Base-by-base conservation (phyloP, 2,797 vertebrate species). In the Macrochelys suwanniensis region DNA sequence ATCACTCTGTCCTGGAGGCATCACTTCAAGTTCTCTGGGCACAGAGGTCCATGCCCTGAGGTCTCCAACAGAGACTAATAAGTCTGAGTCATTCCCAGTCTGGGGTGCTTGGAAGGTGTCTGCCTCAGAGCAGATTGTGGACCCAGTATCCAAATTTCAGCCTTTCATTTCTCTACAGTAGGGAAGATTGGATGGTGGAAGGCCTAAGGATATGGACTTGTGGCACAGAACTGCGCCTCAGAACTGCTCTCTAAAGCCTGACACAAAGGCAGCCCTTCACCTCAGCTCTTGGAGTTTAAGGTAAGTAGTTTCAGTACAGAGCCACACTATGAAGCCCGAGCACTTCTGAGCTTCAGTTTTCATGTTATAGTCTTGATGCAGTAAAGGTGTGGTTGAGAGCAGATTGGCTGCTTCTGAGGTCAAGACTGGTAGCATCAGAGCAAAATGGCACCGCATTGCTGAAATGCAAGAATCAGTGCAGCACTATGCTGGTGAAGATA, bases 341-440 rank as follows among this genome's bases (percentile, higher is more conserved):
- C n/a, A 3, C 57, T 94, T 42, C 83, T 92, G 88, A 94, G 81
- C 77, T 2, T 88, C 31, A 51, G 94, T 96, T 93, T 90, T 85
- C 84, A 89, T 57, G 90, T 79, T 87, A 89, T 59, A 37, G 74
- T 42, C 71, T 88, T 56, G 83, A 88, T 91, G 85, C 33, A 84
- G 79, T 89, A 21, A 89, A 90, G 88, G 80, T 84, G 6, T 19
- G 11, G 8, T 12, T 82, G 68, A 82, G 88, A 89, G 42, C 79
- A 33, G 59, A 93, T 76, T 83, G 81, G 79, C 76, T 95, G 11
- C 50, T 88, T 95, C 88, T 96, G 76, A 92, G 96, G 85, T 89
- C 89, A 57, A 90, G 91, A 68, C 4, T 17, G 8, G 6, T 74
- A 25, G 11, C 21, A 77, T 88, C 25, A 49, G 80, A 86, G 1